Percentiles rank a stretch among this genome's conserved stretches.
These are phyloP conservation scores for Chromis chromis DNA, from an alignment of 2,797 vertebrate genomes.

Conservation along the genomic window DNA sequence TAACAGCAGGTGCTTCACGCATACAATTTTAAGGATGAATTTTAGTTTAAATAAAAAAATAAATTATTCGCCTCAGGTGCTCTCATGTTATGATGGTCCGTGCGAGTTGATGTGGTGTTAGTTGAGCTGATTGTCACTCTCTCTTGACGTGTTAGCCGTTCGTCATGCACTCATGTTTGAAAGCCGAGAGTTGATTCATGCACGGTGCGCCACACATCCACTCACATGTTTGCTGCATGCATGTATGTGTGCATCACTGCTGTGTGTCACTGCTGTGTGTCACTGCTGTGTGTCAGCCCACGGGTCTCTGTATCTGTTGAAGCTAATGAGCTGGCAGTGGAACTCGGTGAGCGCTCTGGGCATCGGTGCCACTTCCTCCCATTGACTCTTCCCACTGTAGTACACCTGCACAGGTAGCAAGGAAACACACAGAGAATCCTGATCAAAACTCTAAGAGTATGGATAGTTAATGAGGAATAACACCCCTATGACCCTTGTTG, in stretches of 20 bases:
- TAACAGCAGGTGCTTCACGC: constrained; percentile 9
- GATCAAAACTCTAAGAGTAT: background rate
- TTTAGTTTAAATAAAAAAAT: constrained; percentile 48
- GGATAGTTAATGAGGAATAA: background rate
- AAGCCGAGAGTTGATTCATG: constrained; percentile 17
- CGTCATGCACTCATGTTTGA: constrained; percentile 28
- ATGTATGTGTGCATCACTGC: background rate
- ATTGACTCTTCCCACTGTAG: constrained; percentile 91
- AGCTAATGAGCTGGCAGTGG: constrained; percentile 95
- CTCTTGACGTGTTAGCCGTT: constrained; percentile 16
- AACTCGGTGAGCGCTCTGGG: constrained; percentile 96
- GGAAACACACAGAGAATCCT: background rate
- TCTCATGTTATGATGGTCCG: constrained; percentile 15
- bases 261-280: constrained; percentile 2
- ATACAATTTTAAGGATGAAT: constrained; percentile 21
- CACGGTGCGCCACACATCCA: background rate
- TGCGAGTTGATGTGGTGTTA: constrained; percentile 29
- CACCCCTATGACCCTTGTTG: no score
- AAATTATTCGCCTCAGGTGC: constrained; percentile 35
- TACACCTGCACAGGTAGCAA: constrained; percentile 86
- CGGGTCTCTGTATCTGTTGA: constrained; percentile 93
- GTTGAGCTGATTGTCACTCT: constrained; percentile 16
- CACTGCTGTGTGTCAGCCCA: constrained; percentile 82
- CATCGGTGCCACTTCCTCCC: constrained; percentile 97
- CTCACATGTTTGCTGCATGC: background rate